phyloP scores from a whole-genome alignment of 2,888 invertebrate species.

The Litoditis marina region DNA sequence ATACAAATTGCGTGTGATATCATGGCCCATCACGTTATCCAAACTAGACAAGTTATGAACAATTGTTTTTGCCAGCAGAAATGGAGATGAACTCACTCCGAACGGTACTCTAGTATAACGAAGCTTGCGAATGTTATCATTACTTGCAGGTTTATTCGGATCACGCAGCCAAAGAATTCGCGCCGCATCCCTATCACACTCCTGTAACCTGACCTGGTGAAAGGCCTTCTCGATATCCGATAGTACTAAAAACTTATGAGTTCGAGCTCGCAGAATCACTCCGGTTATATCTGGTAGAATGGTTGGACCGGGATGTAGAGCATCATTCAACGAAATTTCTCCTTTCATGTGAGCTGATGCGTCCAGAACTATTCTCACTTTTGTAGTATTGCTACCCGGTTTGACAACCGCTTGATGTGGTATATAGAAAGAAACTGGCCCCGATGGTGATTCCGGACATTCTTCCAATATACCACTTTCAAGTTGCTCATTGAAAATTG shows the following conservation, averaged over 20 bases:
- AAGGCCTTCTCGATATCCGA: background rate
- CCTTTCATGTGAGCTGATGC: background rate
- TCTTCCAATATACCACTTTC: slow-evolving; percentile 3
- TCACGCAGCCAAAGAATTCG: background rate
- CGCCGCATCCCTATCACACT: background rate
- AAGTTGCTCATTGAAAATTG: background rate
- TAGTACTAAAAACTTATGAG: background rate
- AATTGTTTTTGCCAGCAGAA: background rate
- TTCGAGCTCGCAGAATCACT: background rate
- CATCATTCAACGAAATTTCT: background rate
- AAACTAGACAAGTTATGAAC: no score
- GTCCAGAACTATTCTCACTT: background rate
- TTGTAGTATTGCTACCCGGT: background rate
- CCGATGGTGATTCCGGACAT: no score
- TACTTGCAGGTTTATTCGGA: background rate
- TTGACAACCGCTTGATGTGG: background rate
- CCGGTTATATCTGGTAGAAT: background rate
- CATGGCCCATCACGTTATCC: background rate
- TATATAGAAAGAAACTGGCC: no score
- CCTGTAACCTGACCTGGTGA: background rate
- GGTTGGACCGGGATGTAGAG: background rate
- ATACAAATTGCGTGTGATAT: background rate
- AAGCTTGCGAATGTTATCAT: background rate
- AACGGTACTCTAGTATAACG: background rate
- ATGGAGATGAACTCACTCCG: background rate